Evolutionary conservation across 2,888 invertebrate species (phyloP).

Genomic region (Dendrolimus pini): DNA sequence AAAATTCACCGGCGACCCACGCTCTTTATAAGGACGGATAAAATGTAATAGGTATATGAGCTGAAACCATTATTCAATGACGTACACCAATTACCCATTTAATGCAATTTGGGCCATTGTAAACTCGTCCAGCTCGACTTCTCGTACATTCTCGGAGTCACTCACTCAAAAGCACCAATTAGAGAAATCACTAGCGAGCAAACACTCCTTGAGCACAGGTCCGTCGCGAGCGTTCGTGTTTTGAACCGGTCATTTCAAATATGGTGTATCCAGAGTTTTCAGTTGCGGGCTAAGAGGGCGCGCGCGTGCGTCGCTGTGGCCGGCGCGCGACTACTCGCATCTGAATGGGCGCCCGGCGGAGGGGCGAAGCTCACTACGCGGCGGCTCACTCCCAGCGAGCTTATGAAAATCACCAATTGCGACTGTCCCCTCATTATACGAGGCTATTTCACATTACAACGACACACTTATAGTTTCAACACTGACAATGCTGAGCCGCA

Average conservation of each 20-base stretch:
- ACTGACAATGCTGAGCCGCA: conserved; percentile 18
- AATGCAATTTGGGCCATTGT: conserved; percentile 73
- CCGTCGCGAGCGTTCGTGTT: conserved; percentile 43
- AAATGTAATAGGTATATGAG: conserved; percentile 61
- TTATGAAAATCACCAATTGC: conserved; percentile 70
- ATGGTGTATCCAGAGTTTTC: conserved; percentile 40
- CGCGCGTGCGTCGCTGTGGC: conserved; percentile 70
- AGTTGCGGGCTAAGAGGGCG: conserved; percentile 45
- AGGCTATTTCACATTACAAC: conserved; percentile 31
- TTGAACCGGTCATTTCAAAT: conserved; percentile 58
- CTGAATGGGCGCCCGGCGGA: conserved; percentile 66
- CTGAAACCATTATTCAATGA: conserved; percentile 75
- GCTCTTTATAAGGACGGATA: conserved; percentile 48
- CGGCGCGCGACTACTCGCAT: conserved; percentile 66
- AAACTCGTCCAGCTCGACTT: conserved; percentile 51
- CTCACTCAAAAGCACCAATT: conserved; percentile 70
- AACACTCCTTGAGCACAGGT: conserved; percentile 53
- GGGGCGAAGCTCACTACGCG: conserved; percentile 64
- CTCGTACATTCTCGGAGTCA: conserved; percentile 65
- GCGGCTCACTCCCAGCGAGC: conserved; percentile 65
- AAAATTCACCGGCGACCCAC: conserved; percentile 60
- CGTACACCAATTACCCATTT: conserved; percentile 75
- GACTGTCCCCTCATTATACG: conserved; percentile 52
- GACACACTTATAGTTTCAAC: conserved; percentile 33
- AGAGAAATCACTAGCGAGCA: conserved; percentile 58